Conservation (phyloP, 1,140 invertebrate species). For the Heliconius congener region DNA sequence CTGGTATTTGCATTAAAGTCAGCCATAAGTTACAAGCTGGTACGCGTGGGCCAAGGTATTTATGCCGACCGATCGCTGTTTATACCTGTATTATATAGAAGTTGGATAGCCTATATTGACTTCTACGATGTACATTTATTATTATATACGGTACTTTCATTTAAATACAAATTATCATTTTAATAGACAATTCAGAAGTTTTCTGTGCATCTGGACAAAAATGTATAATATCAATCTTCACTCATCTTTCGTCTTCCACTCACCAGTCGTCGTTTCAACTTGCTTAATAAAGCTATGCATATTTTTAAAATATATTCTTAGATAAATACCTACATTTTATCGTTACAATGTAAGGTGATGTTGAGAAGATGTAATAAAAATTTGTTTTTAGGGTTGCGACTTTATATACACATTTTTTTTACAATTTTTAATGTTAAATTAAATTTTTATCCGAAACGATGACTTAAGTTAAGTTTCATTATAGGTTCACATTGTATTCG, state of each 20-base stretch:
- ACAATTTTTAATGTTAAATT: background rate
- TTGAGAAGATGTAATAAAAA: background rate
- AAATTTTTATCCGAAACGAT: too few relatives aligned
- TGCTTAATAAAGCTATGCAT: background rate
- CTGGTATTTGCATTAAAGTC: conserved; percentile 7
- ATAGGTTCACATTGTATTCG: too few relatives aligned
- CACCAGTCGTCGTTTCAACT: too few relatives aligned
- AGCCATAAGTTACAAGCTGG: conserved; percentile 2
- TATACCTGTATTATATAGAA: background rate
- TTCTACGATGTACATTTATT: background rate
- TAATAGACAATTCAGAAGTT: too few relatives aligned
- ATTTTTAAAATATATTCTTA: background rate
- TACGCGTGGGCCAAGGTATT: conserved; percentile 2
- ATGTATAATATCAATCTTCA: too few relatives aligned
- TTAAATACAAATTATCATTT: too few relatives aligned
- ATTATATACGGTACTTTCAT: too few relatives aligned
- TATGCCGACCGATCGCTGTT: background rate
- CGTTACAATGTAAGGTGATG: background rate
- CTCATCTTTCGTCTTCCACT: too few relatives aligned
- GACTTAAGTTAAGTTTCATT: too few relatives aligned
- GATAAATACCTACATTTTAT: background rate
- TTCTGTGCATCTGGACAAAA: too few relatives aligned
- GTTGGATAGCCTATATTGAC: background rate
- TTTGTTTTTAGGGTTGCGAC: background rate
- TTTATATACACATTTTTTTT: background rate